A percentile compares a stretch with the other conserved stretches of the same genome.
phyloP scores from a whole-genome alignment of 2,888 invertebrate genomes.

The Orchesellides sinensis region DNA sequence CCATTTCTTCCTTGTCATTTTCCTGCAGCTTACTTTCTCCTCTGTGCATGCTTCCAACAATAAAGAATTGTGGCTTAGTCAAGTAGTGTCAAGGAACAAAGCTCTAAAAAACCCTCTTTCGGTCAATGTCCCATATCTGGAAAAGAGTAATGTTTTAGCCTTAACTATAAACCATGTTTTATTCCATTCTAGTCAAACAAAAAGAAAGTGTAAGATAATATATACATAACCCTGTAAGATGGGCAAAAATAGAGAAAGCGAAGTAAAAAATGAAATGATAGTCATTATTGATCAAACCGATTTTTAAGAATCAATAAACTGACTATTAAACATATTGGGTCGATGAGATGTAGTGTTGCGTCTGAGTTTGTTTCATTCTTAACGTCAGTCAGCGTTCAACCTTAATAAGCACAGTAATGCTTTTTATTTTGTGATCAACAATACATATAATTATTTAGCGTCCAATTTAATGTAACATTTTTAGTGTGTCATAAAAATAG shows the following conservation, averaged over 20 bases:
- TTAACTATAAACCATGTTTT: neutral
- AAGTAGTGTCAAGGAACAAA: neutral
- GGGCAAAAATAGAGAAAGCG: neutral
- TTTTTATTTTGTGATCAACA: neutral
- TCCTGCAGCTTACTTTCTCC: neutral
- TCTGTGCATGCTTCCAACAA: neutral
- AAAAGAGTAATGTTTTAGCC: neutral
- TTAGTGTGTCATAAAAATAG: constrained; percentile 6
- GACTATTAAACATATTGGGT: neutral
- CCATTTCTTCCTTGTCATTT: neutral
- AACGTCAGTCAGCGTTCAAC: no score
- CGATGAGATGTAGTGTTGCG: neutral
- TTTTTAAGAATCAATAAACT: constrained; percentile 33
- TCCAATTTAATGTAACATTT: neutral
- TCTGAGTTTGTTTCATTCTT: neutral
- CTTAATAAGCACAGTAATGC: no score
- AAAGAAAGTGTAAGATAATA: no score
- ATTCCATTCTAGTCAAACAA: no score
- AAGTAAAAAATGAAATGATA: neutral
- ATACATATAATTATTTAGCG: no score
- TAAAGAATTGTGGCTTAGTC: neutral
- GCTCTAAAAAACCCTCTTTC: constrained; percentile 8
- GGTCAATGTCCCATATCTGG: constrained; percentile 53
- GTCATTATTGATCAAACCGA: constrained; percentile 39
- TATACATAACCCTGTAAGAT: no score